Evolutionary conservation across 1,140 invertebrate genomes (phyloP).

Genomic region (Vanessa tameamea): DNA sequence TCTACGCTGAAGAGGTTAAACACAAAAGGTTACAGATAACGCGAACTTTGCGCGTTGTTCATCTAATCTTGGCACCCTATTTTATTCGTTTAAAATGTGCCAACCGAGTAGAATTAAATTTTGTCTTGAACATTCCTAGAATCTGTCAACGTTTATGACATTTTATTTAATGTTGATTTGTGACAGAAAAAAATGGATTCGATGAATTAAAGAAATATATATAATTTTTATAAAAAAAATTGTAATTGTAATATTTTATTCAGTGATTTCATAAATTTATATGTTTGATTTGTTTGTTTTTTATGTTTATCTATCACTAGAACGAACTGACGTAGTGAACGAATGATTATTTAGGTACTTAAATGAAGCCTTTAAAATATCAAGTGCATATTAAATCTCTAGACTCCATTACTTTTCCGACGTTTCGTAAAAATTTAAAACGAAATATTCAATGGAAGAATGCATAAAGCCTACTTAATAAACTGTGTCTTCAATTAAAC

Average conservation of each 20-base stretch:
- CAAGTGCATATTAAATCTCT: background rate
- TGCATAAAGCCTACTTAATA: constrained; percentile 25
- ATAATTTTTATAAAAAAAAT: too few species aligned
- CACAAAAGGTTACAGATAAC: constrained; percentile 10
- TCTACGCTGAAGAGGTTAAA: constrained; percentile 18
- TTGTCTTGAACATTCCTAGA: too few species aligned
- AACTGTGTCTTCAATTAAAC: constrained; percentile 11
- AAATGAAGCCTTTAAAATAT: background rate
- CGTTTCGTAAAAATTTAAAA: background rate
- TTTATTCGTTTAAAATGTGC: constrained; percentile 1
- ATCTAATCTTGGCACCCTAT: background rate
- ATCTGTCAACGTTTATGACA: too few species aligned
- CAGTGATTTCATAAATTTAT: too few species aligned
- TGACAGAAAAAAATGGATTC: too few species aligned
- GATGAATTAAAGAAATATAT: too few species aligned
- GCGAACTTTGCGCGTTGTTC: background rate
- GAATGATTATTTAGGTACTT: background rate
- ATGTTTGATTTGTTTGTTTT: too few species aligned
- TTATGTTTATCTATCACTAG: too few species aligned
- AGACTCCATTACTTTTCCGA: background rate
- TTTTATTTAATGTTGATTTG: too few species aligned
- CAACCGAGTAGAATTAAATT: too few species aligned
- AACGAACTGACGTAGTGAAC: too few species aligned
- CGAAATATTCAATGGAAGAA: constrained; percentile 6
- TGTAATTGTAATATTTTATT: too few species aligned